Conservation (phyloP, 2,797 vertebrate genomes). For the Anguilla obscura region DNA sequence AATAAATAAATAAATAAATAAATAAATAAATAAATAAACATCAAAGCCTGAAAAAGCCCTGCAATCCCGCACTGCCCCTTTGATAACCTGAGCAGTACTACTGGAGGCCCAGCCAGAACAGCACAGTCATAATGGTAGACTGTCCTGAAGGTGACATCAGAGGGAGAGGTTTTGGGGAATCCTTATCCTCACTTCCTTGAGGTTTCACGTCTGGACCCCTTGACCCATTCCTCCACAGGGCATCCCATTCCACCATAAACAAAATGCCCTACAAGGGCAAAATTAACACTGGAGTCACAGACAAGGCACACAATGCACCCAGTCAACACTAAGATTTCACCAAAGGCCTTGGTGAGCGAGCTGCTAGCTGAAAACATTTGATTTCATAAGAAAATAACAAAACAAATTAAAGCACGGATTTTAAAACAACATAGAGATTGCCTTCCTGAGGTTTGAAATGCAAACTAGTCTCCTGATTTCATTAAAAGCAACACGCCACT, state of each 20-base stretch:
- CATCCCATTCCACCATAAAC: not conserved
- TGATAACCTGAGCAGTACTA: not conserved
- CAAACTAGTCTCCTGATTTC: conserved; percentile 66
- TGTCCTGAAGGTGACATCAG: not conserved
- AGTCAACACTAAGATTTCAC: not conserved
- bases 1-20: not conserved
- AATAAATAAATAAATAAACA: not conserved
- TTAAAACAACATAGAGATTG: conserved; percentile 55
- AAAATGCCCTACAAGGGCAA: not conserved
- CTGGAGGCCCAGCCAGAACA: not conserved
- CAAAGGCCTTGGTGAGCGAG: conserved; percentile 44
- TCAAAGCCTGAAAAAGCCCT: conserved; percentile 7
- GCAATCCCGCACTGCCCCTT: not conserved
- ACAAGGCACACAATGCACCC: conserved; percentile 45
- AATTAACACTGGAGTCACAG: not conserved
- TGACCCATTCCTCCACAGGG: not conserved
- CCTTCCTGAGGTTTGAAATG: conserved; percentile 65
- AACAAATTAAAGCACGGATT: conserved; percentile 13
- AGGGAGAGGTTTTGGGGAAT: not conserved
- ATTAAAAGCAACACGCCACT: conserved; percentile 71
- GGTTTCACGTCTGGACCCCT: not conserved
- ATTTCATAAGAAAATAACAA: conserved; percentile 52
- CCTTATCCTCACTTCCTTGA: not conserved
- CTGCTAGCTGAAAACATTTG: conserved; percentile 57
- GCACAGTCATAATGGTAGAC: not conserved